A percentile compares a stretch with the other conserved stretches of the same genome.
phyloP scores from a whole-genome alignment of 2,113 vertebrate species.

The Tragelaphus strepsiceros region DNA sequence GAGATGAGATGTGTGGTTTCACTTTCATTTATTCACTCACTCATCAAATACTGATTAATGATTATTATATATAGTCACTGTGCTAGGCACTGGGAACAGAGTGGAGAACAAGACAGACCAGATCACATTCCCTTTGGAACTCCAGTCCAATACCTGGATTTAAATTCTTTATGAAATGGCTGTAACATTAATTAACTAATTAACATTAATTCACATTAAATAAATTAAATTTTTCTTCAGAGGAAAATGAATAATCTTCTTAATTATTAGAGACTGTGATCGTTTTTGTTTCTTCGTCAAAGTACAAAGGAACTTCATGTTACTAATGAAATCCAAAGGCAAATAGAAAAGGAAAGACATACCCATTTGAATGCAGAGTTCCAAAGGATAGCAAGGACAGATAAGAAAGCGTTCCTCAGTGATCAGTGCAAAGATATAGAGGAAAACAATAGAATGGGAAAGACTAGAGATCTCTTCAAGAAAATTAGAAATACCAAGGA shows the following conservation, averaged over 20 bases:
- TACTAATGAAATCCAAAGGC: neutral
- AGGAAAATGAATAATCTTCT: neutral
- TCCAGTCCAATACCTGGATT: neutral
- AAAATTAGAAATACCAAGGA: neutral
- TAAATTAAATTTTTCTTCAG: neutral
- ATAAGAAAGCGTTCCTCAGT: neutral
- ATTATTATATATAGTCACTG: neutral
- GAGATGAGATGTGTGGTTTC: neutral
- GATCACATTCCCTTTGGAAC: neutral
- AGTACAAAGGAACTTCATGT: neutral
- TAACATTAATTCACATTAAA: constrained; percentile 6
- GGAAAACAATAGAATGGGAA: neutral
- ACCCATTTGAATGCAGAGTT: neutral
- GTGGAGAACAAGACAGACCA: neutral
- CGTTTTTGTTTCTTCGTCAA: neutral
- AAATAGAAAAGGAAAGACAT: neutral
- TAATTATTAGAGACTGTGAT: neutral
- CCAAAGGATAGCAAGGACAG: neutral
- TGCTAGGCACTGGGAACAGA: neutral
- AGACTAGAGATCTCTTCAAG: neutral
- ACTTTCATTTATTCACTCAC: neutral
- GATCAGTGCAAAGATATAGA: neutral
- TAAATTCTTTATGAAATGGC: neutral
- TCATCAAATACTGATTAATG: neutral
- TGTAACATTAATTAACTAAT: constrained; percentile 9